Evolutionary conservation across 2,113 vertebrate genomes (phyloP).

Genomic region (Collichthys lucidus): DNA sequence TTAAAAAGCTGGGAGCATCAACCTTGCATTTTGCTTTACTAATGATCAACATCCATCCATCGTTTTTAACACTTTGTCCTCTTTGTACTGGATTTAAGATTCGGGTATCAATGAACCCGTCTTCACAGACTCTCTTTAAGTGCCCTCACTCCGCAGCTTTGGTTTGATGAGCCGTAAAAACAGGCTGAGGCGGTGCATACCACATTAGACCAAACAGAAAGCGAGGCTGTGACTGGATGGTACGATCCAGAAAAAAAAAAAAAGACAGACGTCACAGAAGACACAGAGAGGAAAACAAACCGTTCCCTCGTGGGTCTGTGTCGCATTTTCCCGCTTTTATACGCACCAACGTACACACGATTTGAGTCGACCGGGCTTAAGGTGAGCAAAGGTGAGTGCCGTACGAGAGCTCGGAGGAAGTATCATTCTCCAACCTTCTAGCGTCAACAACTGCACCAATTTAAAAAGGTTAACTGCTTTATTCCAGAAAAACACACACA

Average conservation of each 20-base stretch:
- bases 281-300: not conserved
- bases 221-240: constrained; percentile 16
- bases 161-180: constrained; percentile 13
- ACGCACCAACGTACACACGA: no score
- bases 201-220: constrained; percentile 34
- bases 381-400: constrained; percentile 63
- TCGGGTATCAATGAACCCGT: not conserved
- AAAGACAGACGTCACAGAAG: constrained; percentile 2
- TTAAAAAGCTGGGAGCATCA: not conserved
- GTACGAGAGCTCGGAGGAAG: constrained; percentile 45
- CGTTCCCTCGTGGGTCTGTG: not conserved
- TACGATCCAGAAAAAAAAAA: constrained; percentile 9
- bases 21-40: no score
- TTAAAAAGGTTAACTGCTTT: constrained; percentile 82
- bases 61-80: no score
- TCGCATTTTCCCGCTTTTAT: constrained; percentile 2
- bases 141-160: not conserved
- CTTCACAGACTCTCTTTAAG: not conserved
- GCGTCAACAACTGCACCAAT: constrained; percentile 74
- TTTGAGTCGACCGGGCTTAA: constrained; percentile 20
- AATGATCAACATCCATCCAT: no score
- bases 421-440: constrained; percentile 59
- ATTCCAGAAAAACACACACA: constrained; percentile 68
- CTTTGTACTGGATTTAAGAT: not conserved
- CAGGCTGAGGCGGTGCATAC: not conserved